Evolutionary conservation across 2,113 vertebrate genomes (phyloP), one percentile per base, ranked within the genome.

Genomic region (Vimba vimba): DNA sequence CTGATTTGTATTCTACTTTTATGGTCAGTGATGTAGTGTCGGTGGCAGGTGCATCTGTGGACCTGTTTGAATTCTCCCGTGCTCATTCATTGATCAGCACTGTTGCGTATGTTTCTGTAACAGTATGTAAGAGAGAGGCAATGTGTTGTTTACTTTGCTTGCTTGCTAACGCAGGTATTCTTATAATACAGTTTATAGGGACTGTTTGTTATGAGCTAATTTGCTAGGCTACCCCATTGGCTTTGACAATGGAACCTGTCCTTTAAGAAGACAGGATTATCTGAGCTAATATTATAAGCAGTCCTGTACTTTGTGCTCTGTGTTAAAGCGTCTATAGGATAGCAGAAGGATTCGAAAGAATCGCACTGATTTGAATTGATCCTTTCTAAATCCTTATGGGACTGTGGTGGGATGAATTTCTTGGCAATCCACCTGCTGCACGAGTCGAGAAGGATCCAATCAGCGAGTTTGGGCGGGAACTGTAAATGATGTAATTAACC

Each of bases 11-110:
- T 47, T 25, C 57, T 62, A 62, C 55, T 47, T 78, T 85, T 68
- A 3, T 66, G 12, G 7, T 4, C 52, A 62, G 66, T 79, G 66
- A 23, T 86, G 33, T 59, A 69, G 50, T 25, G 47, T 23, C 30
- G n/a, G 60, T 60, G 52, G 27, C 79, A 89, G 87, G 87, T 88
- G 86, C 79, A 84, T 85, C 66, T 45, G 25, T 80, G 80, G 81
- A 88, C 83, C 89, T 87, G 89, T 88, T 88, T 83, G 87, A 88
- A 87, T 87, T 78, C 27, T 62, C 73, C 59, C 77, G 55, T 59
- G 23, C 59, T 55, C 47, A 50, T 69, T 55, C 47, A 64, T 69
- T 55, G 43, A 21, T 57, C 6, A 25, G 27, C 74, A 25, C 55
- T 82, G 50, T 73, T 69, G 76, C 8, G 23, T 71, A 33, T 57